Conservation (phyloP, 2,113 vertebrate genomes). For the Mixornis gularis region DNA sequence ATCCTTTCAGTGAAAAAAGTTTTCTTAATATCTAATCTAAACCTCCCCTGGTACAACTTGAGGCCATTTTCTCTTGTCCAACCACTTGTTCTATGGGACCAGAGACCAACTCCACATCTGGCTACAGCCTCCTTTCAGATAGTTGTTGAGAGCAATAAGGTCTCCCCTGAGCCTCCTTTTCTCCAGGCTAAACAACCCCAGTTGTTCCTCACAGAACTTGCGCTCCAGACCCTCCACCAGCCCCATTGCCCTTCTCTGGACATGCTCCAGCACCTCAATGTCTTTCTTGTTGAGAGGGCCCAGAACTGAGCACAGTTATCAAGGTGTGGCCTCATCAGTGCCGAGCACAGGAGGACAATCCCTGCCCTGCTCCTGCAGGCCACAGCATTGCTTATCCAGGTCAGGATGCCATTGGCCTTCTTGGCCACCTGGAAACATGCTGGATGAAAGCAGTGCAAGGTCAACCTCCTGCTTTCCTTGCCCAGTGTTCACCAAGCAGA, state of each 20-base stretch:
- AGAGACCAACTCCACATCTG: not conserved
- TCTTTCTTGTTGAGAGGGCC: not conserved
- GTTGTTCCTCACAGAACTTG: not conserved
- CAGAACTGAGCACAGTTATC: not conserved
- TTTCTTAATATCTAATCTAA: not conserved
- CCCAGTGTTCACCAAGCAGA: not conserved
- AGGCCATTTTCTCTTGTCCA: not conserved
- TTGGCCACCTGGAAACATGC: not conserved
- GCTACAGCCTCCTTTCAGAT: not conserved
- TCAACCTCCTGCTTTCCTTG: not conserved
- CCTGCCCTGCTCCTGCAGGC: not conserved
- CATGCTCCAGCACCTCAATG: not conserved
- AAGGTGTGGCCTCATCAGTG: not conserved
- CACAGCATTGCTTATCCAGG: not conserved
- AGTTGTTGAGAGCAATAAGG: not conserved
- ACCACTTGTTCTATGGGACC: not conserved
- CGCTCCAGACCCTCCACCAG: not conserved
- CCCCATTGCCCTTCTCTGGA: not conserved
- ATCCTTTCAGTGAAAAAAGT: rapidly evolving
- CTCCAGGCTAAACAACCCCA: not conserved
- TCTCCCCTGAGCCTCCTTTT: not conserved
- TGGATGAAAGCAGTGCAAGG: not conserved
- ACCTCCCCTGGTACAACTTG: not conserved
- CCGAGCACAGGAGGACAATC: rapidly evolving
- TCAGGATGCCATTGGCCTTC: not conserved